A percentile compares a stretch with the other conserved stretches of the same genome.
Evolutionary conservation across 2,888 invertebrate genomes (phyloP).

Genomic region (Tetragonula carbonaria): DNA sequence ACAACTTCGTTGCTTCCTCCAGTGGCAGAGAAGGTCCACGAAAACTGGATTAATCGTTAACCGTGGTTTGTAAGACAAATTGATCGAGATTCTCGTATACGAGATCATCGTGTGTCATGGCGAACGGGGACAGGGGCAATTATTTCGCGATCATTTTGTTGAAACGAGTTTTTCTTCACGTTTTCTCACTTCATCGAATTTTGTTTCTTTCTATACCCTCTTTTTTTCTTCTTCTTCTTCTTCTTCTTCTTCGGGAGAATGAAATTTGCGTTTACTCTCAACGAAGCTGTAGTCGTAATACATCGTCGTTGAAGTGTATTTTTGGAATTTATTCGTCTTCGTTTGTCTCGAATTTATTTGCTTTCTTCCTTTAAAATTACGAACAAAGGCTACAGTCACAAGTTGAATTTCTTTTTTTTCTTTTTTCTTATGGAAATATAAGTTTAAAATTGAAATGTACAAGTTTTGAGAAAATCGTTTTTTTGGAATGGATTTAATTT

Average conservation of each 20-base stretch:
- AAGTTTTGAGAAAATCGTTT: too few species aligned
- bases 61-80: conserved; percentile 44
- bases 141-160: neutral
- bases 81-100: conserved; percentile 31
- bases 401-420: too few species aligned
- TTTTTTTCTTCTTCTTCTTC: neutral
- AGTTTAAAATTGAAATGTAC: too few species aligned
- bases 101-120: conserved; percentile 19
- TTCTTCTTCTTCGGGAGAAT: neutral
- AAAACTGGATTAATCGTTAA: conserved; percentile 50
- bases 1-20: conserved; percentile 9
- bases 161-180: neutral
- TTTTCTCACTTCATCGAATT: neutral
- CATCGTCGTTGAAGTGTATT: neutral
- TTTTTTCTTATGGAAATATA: too few species aligned
- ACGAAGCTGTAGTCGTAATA: neutral
- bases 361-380: too few species aligned
- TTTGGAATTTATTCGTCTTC: too few species aligned
- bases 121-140: neutral
- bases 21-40: neutral
- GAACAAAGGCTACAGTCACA: too few species aligned
- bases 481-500: too few species aligned
- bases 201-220: neutral
- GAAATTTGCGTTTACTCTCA: neutral
- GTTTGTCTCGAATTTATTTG: too few species aligned